Evolutionary conservation across 2,113 vertebrate species (phyloP), one percentile per base, ranked within the genome.

Genomic region (Etheostoma spectabile): DNA sequence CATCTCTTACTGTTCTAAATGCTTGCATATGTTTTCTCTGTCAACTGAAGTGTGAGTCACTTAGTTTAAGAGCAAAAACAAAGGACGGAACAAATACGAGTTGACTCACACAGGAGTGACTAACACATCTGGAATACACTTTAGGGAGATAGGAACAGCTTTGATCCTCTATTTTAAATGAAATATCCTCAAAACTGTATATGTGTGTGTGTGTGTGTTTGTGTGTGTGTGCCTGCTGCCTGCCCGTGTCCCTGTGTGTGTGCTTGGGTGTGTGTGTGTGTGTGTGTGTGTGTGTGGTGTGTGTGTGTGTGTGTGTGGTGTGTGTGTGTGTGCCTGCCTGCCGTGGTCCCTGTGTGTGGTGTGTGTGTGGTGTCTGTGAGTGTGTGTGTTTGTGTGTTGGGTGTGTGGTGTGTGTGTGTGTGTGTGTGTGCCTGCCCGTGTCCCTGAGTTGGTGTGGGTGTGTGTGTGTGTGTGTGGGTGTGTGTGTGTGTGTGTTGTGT

Each of bases 61-160:
- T 64, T 5, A 48, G 65, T 82, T 87, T 70, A 82, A 75, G 80
- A 88, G 82, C 75, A 64, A 92, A 90, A 92, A 86, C 70, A 91
- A 82, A 73, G 30, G 3, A 65, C 46, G 69, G 88, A 92, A 89
- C 72, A 86, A 84, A 88, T 74, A 91, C 48, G 60, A 69, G 82
- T 82, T 94, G 91, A 95, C 66, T 95, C 93, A 95, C 79, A 42
- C 0, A 30, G 30, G 22, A 55, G 74, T 95, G 95, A 95, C 93
- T 94, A 93, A 95, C 18, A 71, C 77, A 64, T 70, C 73, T 84
- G 90, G 92, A 93, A 94, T 90, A 93, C 86, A 92, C 87, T 84
- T 92, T 89, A 42, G 83, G 86, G 70, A 87, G 80, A 72, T 70
- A 85, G 73, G 55, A 62, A 30, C 56, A 21, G 49, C 81, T 89